Evolutionary conservation across 2,797 vertebrate species (phyloP), one percentile per base, ranked within the genome.

Genomic region (Mastacembelus armatus): DNA sequence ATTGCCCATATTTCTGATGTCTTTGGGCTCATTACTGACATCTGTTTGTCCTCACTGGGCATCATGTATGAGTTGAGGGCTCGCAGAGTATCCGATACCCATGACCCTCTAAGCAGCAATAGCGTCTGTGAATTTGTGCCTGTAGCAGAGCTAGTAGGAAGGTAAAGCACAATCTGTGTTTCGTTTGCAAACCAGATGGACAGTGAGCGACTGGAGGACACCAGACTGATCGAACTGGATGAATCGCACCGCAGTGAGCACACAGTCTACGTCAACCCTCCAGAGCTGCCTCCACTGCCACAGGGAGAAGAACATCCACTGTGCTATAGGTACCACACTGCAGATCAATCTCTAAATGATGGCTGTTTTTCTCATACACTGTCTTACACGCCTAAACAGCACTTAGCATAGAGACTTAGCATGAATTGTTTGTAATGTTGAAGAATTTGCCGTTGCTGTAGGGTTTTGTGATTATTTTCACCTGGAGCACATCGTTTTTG

Each of bases 181-280:
- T 87, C n/a, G 81, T 57, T 72, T 72, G 11, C 60, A 59, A 78
- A 78, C 16, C 88, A 99, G 98, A 93, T 96, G 77, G 98, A 99
- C 88, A 91, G 75, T 24, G 98, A 99, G 52, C 94, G 91, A 80
- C 94, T 81, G 15, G 95, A 96, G 74, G 98, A 99, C 70, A 91
- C 92, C 10, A 93, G 95, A 45, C 95, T 99, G 48, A 98, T 99
- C 54, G 98, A 99, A 81, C 90, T 98, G 88, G 97, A 99, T 74
- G 96, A 98, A 66, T 99, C 98, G 15, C 95, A 98, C 89, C 94
- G 92, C 88, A 98, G 98, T 9, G 98, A 99, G 84, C 98, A 99
- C 85, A 99, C 98, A 0, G 98, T 99, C 68, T 99, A 96, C 76
- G 95, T 99, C 89, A 99, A 97, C 43, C 98, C 98, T 3, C 98